Evolutionary conservation across 2,797 vertebrate species (phyloP).

Genomic region (Schizopygopsis pylzovi): DNA sequence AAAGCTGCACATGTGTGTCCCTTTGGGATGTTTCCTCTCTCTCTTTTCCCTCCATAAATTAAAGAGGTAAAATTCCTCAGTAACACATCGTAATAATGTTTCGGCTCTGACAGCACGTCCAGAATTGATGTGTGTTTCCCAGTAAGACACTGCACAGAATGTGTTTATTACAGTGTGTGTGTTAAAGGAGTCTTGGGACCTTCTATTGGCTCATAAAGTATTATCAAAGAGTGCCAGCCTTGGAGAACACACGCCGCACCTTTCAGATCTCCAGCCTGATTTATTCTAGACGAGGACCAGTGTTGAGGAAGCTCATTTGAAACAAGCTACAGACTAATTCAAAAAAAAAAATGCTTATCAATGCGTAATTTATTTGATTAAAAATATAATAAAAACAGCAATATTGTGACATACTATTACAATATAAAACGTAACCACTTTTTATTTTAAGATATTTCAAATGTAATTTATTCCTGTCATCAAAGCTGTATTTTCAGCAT

Average conservation of each 20-base stretch:
- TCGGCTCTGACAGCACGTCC: constrained; percentile 58
- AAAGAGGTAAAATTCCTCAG: constrained; percentile 66
- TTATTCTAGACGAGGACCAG: constrained; percentile 38
- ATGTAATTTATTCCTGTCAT: background rate
- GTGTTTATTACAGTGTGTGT: constrained; percentile 49
- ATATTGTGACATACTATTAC: background rate
- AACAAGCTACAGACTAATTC: background rate
- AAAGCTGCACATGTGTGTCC: constrained; percentile 66
- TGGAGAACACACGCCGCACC: constrained; percentile 38
- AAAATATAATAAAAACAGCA: background rate
- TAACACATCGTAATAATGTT: constrained; percentile 69
- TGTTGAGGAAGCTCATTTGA: background rate
- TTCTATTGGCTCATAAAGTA: constrained; percentile 44
- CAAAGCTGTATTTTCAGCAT: background rate
- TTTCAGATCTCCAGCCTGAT: constrained; percentile 50
- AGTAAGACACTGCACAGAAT: constrained; percentile 51
- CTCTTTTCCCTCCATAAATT: constrained; percentile 69
- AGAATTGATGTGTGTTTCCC: constrained; percentile 61
- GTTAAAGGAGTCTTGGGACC: constrained; percentile 52
- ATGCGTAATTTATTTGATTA: background rate
- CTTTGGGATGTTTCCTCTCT: constrained; percentile 56
- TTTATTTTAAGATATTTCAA: background rate
- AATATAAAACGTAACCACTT: background rate
- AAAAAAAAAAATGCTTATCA: background rate
- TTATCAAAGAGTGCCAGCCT: constrained; percentile 42